Base-by-base conservation (phyloP, 1,140 invertebrate genomes). In the Cheumatopsyche charites region DNA sequence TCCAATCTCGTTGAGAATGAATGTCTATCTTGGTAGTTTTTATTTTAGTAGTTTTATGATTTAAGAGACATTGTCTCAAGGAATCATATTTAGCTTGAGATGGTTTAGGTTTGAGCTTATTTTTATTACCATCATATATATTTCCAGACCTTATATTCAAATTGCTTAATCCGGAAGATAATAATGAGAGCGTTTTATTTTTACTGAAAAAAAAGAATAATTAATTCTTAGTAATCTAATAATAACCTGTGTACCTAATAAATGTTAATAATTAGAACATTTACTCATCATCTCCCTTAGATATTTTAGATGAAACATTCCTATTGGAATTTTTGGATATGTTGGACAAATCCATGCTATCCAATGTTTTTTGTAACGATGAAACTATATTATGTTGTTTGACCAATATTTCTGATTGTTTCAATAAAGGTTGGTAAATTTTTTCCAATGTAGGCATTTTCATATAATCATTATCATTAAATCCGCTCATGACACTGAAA, bases 361-460 rank as follows among this genome's bases (percentile, higher is more conserved):
- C 75, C 4, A 70, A 29, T 0, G 81, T 79, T 23, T 80, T 81
- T 45, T 82, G 83, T 6, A 87, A 79, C 7, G 80, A 80, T 61
- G 83, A 82, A 0, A 88, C 78, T 4, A 83, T 77, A 0, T 75
- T 77, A 12, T 79, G 76, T 67, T 89, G 87, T 58, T 86, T 82
- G 15, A 84, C 82, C 1, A 89, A 75, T 13, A 88, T 84, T 65
- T 89, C 88, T 73, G 87, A 87, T 43, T 90, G 87, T 36, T 84
- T 85, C 9, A 89, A 86, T 71, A 91, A 82, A 0, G 88, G 85
- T 78, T 90, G 88, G 79, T 90, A 91, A 3, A 91, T 86, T 25
- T 87, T 85, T 77, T 91, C 90, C 72, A 90, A 77, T 1, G 86
- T 88, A 1, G 87, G 86, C 74, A 89, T 86, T 76, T 82, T 82